Evolutionary conservation across 64 coral and sea anemone genomes (phyloP).

Genomic region (Hydrozoanthus tunicans): DNA sequence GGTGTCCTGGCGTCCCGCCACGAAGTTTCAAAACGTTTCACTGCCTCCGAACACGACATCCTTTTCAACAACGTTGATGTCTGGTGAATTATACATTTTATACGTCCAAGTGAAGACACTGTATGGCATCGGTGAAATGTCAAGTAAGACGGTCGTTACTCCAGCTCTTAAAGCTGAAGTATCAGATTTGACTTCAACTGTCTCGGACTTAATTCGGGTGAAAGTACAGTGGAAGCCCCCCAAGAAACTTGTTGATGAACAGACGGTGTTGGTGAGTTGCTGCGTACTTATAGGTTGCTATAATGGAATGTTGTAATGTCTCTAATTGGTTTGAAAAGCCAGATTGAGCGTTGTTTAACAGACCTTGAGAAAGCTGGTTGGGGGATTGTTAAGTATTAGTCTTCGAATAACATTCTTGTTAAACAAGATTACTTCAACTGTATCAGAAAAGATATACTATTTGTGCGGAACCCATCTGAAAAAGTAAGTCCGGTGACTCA

Average conservation of each 20-base stretch:
- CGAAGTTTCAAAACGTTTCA: background rate
- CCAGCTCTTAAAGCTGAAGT: background rate
- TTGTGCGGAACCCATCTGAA: too few relatives aligned
- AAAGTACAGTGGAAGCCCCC: background rate
- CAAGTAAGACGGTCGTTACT: background rate
- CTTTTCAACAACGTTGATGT: background rate
- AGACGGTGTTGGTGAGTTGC: constrained; percentile 16
- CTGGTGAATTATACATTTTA: constrained; percentile 26
- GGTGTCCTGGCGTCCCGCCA: constrained; percentile 19
- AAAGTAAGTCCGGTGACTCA: too few relatives aligned
- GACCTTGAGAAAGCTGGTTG: too few relatives aligned
- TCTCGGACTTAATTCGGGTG: background rate
- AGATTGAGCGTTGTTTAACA: background rate
- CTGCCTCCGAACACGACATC: background rate
- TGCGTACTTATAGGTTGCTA: background rate
- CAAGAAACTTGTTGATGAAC: background rate
- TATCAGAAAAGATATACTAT: too few relatives aligned
- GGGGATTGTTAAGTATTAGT: too few relatives aligned
- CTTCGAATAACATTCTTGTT: too few relatives aligned
- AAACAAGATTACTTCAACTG: too few relatives aligned
- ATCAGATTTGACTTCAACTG: background rate
- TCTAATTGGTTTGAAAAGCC: background rate
- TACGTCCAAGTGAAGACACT: constrained; percentile 16
- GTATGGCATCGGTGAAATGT: constrained; percentile 22
- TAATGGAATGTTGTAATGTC: background rate